Base-by-base conservation (phyloP, 1,140 invertebrate species). In the Caenorhabditis tropicalis region DNA sequence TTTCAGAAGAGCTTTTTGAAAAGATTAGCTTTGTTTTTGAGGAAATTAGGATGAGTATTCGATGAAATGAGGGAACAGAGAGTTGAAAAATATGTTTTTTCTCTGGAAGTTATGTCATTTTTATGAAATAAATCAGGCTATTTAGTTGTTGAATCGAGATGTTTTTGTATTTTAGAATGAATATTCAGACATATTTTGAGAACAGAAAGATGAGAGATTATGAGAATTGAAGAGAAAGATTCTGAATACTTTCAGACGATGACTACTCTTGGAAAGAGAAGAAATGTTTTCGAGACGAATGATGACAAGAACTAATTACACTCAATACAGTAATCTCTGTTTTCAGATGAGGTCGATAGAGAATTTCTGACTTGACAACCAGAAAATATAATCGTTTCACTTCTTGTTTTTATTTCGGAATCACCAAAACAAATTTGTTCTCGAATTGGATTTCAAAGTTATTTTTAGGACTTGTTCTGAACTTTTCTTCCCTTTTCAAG, bases 401-500 rank as follows among this genome's bases (percentile, higher is more conserved):
- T n/a, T n/a, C 39, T 43, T 43, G 39, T 43, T 43, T 43, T 43
- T 19, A 19, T 19, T 51, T n/a, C 48, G 48, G 15, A 27, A 56
- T 21, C 24, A 27, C 24, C 6, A 9, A 27, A 56, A 27, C 21
- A 51, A 51, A 51, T 15, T n/a, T 5, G 15, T n/a, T 27, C 53
- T 10, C 21, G 24, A 56, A 21, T 27, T 56, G 12, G 24, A 56
- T 6, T 2, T 9, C 24, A 12, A 9, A 24, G 3, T 24, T 56
- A 56, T 56, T 56, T 56, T 56, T 24, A 56, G 24, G 29, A 27
- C 10, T 10, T 27, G 16, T 19, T 6, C 24, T 74, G 65, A 74
- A 74, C 36, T 31, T 74, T 65, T n/a, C n/a, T n/a, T 43, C 65
- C 65, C 65, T 74, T 24, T 21, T 43, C 33, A 43, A 74, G 36